Base-by-base conservation (phyloP, 1,140 invertebrate genomes). In the Heliothis virescens region DNA sequence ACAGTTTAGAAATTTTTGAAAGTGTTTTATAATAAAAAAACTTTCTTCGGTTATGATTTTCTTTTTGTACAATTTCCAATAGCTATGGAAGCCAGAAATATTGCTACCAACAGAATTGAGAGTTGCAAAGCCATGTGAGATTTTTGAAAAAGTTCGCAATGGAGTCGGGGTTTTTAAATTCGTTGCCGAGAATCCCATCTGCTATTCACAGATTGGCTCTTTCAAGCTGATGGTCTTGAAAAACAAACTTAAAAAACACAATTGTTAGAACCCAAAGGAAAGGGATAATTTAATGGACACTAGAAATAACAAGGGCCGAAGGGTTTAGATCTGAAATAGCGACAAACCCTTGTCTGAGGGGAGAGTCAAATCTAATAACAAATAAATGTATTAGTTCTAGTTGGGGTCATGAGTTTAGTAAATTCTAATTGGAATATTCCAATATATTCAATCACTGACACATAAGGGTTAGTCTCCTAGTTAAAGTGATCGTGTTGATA, bases 281-380 rank as follows among this genome's bases (percentile, higher is more conserved):
- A 65, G 74, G 60, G 59, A 77, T 77, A 78, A 78, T 78, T 69
- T 67, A 78, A 69, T 78, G 62, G 63, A 69, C 75, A 78, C 62
- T 78, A 69, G 63, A 69, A 78, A 78, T 78, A 78, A 77, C 74
- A 78, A 26, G 62, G 75, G 41, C 50, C 52, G 52, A 69, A 69
- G 62, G 52, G 62, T 77, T 57, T 53, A 69, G 53, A 78, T 29
- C 63, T 69, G 48, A 65, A 67, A 78, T 78, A 34, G 53, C 52
- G 15, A 65, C 29, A 78, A 78, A 78, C 75, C 75, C 53, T 69
- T 48, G 26, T 78, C 63, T 57, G 15, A 69, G 50, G 52, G 52
- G 52, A 55, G 75, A 78, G 62, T 78, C 34, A 57, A 57, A 78
- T 69, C 75, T 63, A 78, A 69, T 78, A 69, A 78, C 63, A 78